Percentiles rank a stretch among this genome's conserved stretches.
These are phyloP conservation scores for Amphiprion percula DNA, from an alignment of 2,113 vertebrate species.

Conservation along the genomic window DNA sequence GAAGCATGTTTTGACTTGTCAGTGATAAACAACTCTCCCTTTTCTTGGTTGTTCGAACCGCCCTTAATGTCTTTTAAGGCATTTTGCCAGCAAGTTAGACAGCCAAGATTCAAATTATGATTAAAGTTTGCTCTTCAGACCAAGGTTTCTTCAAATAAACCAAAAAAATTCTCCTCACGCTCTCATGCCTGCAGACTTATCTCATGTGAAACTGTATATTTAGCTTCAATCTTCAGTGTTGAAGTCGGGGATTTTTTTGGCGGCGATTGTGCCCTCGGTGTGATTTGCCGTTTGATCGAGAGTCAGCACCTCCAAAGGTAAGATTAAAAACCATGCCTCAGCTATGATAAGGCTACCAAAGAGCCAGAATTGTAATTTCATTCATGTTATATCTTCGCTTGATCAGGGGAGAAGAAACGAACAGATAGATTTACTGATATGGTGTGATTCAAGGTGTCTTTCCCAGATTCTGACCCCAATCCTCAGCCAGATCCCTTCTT, in stretches of 20 bases:
- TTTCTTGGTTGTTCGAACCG: background rate
- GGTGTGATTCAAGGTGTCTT: background rate
- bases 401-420: conserved; percentile 5
- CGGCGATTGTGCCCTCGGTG: conserved; percentile 10
- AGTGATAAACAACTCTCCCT: conserved; percentile 9
- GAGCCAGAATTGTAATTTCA: background rate
- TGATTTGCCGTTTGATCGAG: conserved; percentile 41
- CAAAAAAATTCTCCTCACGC: conserved; percentile 24
- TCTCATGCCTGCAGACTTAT: conserved; percentile 20
- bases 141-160: background rate
- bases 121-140: conserved; percentile 39
- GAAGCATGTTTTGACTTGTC: conserved; percentile 1
- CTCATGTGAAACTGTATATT: conserved; percentile 30
- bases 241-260: conserved; percentile 10
- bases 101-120: conserved; percentile 55
- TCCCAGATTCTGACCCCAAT: background rate
- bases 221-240: conserved; percentile 14
- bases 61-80: conserved; percentile 48
- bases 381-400: conserved; percentile 13
- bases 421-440: background rate
- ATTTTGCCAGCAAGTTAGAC: conserved; percentile 43
- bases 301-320: conserved; percentile 11
- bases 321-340: conserved; percentile 32
- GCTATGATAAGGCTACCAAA: background rate
- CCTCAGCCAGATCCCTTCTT: background rate